Base-by-base conservation (phyloP, 2,113 vertebrate species). In the Girardinichthys multiradiatus region DNA sequence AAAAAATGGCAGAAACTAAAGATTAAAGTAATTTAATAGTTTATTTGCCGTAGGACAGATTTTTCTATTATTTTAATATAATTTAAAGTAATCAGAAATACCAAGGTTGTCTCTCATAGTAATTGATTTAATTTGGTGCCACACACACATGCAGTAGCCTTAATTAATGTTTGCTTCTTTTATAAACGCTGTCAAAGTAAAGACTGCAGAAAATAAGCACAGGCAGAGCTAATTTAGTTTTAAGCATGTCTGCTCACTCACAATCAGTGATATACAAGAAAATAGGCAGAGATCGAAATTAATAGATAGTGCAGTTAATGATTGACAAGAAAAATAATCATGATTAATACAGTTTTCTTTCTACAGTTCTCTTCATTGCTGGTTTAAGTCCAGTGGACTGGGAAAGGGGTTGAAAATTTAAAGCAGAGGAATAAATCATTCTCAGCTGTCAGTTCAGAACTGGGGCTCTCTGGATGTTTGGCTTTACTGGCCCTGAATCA, bases 401-500 rank as follows among this genome's bases (percentile, higher is more conserved):
- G 64, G 2, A 42, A 26, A 51, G 17, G 57, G 62, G 31, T 26
- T 70, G 67, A 59, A 58, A 26, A 59, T 59, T 48, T 31, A 31
- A 31, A 33, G 11, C 2, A n/a, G 64, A 35, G 63, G 74, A 81
- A 87, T 31, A 81, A 86, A 86, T 84, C 79, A 65, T 63, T 27
- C 70, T 72, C n/a, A 27, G 51, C 37, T 71, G 48, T 83, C 57
- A 24, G 68, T 57, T 72, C 61, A 59, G 21, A 26, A 11, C 10
- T 14, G n/a, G 30, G 29, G 12, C 68, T 24, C 59, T 28, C 26
- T 1, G 33, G 28, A 19, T 80, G 76, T 76, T 73, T 73, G 57
- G 42, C 28, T 84, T 82, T 79, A 86, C 79, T 80, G 83, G 72
- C 62, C 72, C 37, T 78, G 82, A 84, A 81, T 82, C 83, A 78